A percentile compares a stretch with the other conserved stretches of the same genome.
These are phyloP conservation scores for Tineola bisselliella DNA, from an alignment of 2,888 invertebrate genomes.

Conservation along the genomic window DNA sequence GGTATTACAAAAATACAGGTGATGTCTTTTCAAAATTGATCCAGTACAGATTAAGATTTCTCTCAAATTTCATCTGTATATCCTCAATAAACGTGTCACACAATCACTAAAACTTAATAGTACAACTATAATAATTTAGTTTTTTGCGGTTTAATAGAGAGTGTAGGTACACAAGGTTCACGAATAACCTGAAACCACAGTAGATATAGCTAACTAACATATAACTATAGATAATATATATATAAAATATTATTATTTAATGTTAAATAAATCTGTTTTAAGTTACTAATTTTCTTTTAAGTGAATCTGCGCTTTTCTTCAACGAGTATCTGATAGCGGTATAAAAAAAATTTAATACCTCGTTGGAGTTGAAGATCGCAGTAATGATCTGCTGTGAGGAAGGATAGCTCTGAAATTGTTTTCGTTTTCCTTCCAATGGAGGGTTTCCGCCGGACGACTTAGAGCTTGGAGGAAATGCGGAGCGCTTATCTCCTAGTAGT, in stretches of 20 bases:
- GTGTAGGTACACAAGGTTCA: too few relatives aligned
- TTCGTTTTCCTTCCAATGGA: constrained; percentile 37
- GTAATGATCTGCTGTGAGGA: constrained; percentile 44
- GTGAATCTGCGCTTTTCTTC: background rate
- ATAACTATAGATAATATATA: too few relatives aligned
- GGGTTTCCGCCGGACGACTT: constrained; percentile 26
- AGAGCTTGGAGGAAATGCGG: constrained; percentile 28
- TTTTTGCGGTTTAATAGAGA: too few relatives aligned
- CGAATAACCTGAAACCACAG: too few relatives aligned
- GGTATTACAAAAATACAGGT: too few relatives aligned
- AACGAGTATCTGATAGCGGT: constrained; percentile 27
- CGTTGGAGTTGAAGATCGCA: constrained; percentile 37
- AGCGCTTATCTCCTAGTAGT: constrained; percentile 25
- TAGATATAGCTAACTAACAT: too few relatives aligned
- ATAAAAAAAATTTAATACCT: constrained; percentile 32
- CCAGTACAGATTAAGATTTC: too few relatives aligned
- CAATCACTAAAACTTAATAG: too few relatives aligned
- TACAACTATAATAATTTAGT: too few relatives aligned
- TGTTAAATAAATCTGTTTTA: background rate
- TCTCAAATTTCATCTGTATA: too few relatives aligned
- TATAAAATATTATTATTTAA: background rate
- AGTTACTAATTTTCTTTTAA: constrained; percentile 18
- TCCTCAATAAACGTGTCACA: too few relatives aligned
- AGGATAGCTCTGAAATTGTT: constrained; percentile 44
- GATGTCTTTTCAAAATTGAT: too few relatives aligned